Conservation (phyloP, 2,888 invertebrate species). For the Acanthosepion pharaonis region DNA sequence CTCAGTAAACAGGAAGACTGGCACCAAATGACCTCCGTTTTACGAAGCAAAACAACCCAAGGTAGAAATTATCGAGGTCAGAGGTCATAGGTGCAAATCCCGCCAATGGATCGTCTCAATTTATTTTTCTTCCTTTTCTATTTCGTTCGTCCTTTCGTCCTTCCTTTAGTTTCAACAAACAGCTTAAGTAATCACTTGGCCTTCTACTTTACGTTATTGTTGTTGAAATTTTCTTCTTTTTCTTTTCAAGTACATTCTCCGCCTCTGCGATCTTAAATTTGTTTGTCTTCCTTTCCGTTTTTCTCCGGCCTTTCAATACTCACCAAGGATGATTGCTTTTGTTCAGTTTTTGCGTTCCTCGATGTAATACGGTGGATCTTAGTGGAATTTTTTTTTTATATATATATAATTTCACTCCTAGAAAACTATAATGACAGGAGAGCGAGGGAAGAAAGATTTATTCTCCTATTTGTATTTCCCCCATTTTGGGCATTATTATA, state of each 20-base stretch:
- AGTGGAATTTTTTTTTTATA: too few species aligned
- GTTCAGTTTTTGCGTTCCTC: background rate
- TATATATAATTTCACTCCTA: too few species aligned
- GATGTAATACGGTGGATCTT: background rate
- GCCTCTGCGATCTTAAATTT: too few species aligned
- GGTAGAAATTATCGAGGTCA: constrained; percentile 8
- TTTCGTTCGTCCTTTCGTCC: background rate
- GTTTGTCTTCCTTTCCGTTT: too few species aligned
- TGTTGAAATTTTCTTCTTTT: background rate
- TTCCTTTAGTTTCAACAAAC: background rate
- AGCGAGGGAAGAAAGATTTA: too few species aligned
- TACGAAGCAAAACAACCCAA: background rate
- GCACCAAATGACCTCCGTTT: background rate
- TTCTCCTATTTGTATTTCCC: too few species aligned
- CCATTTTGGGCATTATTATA: too few species aligned
- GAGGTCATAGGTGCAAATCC: background rate
- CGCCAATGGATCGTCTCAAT: background rate
- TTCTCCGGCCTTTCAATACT: too few species aligned
- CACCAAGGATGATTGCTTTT: too few species aligned
- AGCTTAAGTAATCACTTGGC: background rate
- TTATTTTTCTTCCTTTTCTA: background rate
- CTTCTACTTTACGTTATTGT: too few species aligned
- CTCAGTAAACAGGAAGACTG: background rate
- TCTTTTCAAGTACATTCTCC: too few species aligned
- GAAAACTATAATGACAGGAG: too few species aligned